phyloP scores from a whole-genome alignment of 2,797 vertebrate genomes.

The Gouania willdenowi region DNA sequence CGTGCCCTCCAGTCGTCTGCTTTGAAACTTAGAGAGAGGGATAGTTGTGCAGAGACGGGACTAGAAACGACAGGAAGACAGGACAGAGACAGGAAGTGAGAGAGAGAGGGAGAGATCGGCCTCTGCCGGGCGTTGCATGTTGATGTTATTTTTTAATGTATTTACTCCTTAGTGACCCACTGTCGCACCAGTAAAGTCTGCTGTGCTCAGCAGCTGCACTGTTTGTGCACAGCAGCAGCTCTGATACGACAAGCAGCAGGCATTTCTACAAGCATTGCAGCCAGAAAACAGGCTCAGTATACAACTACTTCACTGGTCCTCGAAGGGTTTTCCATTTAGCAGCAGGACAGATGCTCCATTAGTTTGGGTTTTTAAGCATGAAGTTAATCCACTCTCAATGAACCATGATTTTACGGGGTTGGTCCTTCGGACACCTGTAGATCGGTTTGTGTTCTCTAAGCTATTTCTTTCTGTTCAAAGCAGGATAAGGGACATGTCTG shows the following conservation, averaged over 20 bases:
- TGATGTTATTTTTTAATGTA: constrained; percentile 20
- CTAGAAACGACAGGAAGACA: background rate
- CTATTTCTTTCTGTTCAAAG: no score
- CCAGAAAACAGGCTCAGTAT: constrained; percentile 45
- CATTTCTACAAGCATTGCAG: constrained; percentile 53
- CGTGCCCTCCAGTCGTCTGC: constrained; percentile 54
- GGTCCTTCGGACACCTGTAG: constrained; percentile 32
- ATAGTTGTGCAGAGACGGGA: constrained; percentile 15
- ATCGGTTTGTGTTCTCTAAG: no score
- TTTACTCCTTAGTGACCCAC: constrained; percentile 60
- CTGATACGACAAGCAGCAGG: constrained; percentile 48
- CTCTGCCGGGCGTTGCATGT: constrained; percentile 5
- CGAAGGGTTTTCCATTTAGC: constrained; percentile 49
- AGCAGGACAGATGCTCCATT: constrained; percentile 27
- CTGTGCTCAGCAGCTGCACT: constrained; percentile 56
- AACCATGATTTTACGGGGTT: constrained; percentile 45
- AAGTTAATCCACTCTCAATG: constrained; percentile 49
- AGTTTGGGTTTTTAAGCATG: constrained; percentile 37
- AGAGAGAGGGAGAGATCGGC: constrained; percentile 10
- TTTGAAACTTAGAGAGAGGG: constrained; percentile 5
- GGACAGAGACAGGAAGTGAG: background rate
- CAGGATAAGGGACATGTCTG: no score
- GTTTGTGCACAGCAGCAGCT: constrained; percentile 51
- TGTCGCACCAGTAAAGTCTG: constrained; percentile 53
- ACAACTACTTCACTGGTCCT: constrained; percentile 53